Percentiles rank a stretch among this genome's conserved stretches.
Evolutionary conservation across 2,113 vertebrate genomes (phyloP).

Genomic region (Furnarius figulus): DNA sequence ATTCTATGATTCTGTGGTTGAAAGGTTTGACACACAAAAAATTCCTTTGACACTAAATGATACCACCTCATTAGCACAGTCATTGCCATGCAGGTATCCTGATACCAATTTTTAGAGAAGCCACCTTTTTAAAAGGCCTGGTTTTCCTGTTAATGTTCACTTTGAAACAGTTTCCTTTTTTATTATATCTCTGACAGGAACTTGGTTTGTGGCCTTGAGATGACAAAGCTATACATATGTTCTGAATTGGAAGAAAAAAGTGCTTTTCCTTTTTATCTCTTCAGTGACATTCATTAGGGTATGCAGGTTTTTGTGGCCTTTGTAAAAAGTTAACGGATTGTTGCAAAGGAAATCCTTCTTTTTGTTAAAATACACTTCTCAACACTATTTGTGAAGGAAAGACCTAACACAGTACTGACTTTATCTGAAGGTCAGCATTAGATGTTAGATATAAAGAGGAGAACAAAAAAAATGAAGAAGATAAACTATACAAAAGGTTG

Average conservation of each 20-base stretch:
- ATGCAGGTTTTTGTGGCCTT: not conserved
- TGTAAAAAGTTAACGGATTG: conserved; percentile 19
- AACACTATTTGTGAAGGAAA: not conserved
- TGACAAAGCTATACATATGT: not conserved
- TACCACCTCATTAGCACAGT: not conserved
- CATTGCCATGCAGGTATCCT: not conserved
- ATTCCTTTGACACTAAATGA: not conserved
- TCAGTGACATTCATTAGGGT: not conserved
- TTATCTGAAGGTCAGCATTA: not conserved
- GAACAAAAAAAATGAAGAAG: not conserved
- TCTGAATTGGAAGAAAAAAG: not conserved
- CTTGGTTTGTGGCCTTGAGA: not conserved
- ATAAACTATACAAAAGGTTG: not conserved
- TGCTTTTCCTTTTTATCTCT: not conserved
- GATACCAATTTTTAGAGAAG: not conserved
- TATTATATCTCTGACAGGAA: not conserved
- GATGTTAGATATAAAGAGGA: not conserved
- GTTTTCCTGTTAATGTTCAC: not conserved
- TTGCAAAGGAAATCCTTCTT: not conserved
- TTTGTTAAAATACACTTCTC: conserved; percentile 20
- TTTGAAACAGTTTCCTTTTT: not conserved
- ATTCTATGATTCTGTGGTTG: not conserved
- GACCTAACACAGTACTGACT: not conserved
- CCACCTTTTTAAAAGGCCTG: not conserved
- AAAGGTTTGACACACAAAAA: not conserved